Conservation (phyloP, 2,797 vertebrate genomes). For the Fundulus diaphanus region DNA sequence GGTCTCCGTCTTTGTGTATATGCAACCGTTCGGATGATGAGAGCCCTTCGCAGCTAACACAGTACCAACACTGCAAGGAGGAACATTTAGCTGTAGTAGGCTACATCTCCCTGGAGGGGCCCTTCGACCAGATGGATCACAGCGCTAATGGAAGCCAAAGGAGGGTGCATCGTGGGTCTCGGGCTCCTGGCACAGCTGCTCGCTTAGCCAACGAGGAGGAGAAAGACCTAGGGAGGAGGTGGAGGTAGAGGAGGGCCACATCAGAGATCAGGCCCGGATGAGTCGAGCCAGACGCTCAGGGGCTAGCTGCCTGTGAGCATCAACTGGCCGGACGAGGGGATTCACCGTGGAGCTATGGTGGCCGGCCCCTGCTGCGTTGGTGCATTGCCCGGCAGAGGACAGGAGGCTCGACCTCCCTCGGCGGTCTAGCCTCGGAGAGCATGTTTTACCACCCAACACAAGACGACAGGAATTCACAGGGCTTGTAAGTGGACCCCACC, state of each 20-base stretch:
- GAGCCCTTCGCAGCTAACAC: constrained; percentile 36
- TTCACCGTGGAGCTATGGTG: not conserved
- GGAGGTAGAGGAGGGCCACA: constrained; percentile 5
- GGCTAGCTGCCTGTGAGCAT: constrained; percentile 32
- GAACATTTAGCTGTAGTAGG: constrained; percentile 71
- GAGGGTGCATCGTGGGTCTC: constrained; percentile 65
- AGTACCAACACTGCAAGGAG: constrained; percentile 46
- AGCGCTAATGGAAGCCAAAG: constrained; percentile 74
- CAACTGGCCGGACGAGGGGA: not conserved
- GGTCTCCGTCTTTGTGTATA: constrained; percentile 58
- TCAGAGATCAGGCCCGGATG: constrained; percentile 54
- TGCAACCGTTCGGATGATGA: constrained; percentile 57
- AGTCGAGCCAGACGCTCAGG: constrained; percentile 53
- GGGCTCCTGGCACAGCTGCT: constrained; percentile 73
- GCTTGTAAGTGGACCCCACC: constrained; percentile 68
- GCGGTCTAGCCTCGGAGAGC: constrained; percentile 6
- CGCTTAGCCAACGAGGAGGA: constrained; percentile 70
- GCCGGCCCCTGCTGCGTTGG: constrained; percentile 30
- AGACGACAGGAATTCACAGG: constrained; percentile 31
- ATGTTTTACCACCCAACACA: constrained; percentile 23
- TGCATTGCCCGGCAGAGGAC: constrained; percentile 7
- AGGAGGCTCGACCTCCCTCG: not conserved
- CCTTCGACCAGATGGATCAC: constrained; percentile 75
- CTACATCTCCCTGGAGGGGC: constrained; percentile 69
- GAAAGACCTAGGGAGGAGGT: constrained; percentile 18